Conservation (phyloP, 2,113 vertebrate species). For the Microtus montanus region DNA sequence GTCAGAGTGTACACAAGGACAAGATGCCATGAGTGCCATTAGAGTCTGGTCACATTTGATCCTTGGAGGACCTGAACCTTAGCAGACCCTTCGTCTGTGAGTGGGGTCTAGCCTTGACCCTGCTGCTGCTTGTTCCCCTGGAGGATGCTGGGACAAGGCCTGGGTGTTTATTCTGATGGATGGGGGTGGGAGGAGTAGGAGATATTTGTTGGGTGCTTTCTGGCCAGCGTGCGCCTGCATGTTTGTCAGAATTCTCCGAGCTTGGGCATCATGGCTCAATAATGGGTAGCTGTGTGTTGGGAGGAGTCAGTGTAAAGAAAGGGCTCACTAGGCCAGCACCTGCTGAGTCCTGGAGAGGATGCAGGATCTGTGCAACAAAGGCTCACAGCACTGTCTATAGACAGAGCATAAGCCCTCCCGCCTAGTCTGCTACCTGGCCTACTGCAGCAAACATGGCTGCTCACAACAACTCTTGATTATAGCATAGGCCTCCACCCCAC, state of each 20-base stretch:
- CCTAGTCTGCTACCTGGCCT: neutral
- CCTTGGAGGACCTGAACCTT: neutral
- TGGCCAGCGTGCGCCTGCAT: neutral
- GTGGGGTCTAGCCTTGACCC: neutral
- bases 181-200: neutral
- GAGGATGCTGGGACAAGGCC: rapidly evolving
- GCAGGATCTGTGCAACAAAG: neutral
- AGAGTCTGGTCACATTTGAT: neutral
- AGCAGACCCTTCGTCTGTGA: neutral
- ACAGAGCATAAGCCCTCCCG: neutral
- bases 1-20: neutral
- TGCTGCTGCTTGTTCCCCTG: neutral
- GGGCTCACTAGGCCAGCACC: neutral
- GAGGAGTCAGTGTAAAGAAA: neutral
- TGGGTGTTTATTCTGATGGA: neutral
- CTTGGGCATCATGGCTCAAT: neutral
- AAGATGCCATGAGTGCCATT: neutral
- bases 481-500: neutral
- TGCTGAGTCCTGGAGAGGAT: neutral
- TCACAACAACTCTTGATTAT: neutral
- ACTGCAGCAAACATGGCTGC: neutral
- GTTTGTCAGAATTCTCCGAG: neutral
- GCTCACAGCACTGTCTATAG: neutral
- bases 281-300: neutral
- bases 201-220: neutral